phyloP scores from a whole-genome alignment of 2,113 vertebrate genomes.

The Amblyornis subalaris region DNA sequence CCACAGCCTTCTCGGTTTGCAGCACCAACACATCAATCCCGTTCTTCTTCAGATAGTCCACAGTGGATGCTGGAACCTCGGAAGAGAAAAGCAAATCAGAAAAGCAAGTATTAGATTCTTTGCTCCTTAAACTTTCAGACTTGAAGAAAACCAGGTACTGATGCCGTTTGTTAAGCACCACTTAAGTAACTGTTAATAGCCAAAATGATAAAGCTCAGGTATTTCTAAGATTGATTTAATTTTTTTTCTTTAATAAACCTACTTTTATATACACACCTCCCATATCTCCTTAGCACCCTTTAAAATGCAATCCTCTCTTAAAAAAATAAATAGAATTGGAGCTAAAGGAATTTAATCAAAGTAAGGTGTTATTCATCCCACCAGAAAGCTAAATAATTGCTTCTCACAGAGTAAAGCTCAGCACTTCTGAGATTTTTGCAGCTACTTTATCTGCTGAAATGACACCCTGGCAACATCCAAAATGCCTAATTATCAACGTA shows the following conservation, averaged over 20 bases:
- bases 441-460: not conserved
- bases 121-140: not conserved
- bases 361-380: not conserved
- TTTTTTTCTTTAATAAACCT: not conserved
- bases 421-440: not conserved
- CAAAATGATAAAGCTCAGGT: not conserved
- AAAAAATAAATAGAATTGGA: not conserved
- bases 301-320: not conserved
- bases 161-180: not conserved
- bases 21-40: slow-evolving; percentile 82
- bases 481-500: not conserved
- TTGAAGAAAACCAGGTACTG: not conserved
- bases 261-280: not conserved
- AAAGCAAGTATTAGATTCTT: not conserved
- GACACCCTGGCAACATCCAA: not conserved
- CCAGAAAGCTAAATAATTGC: not conserved
- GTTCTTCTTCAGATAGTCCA: slow-evolving; percentile 82
- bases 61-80: slow-evolving; percentile 84
- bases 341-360: not conserved
- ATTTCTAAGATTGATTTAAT: not conserved
- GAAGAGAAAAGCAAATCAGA: not conserved
- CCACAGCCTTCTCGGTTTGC: slow-evolving; percentile 88
- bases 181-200: not conserved
- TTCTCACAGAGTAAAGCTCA: not conserved
- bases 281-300: not conserved